These are phyloP conservation scores for Tinea pellionella DNA, from an alignment of 2,888 invertebrate species.

Conservation along the genomic window DNA sequence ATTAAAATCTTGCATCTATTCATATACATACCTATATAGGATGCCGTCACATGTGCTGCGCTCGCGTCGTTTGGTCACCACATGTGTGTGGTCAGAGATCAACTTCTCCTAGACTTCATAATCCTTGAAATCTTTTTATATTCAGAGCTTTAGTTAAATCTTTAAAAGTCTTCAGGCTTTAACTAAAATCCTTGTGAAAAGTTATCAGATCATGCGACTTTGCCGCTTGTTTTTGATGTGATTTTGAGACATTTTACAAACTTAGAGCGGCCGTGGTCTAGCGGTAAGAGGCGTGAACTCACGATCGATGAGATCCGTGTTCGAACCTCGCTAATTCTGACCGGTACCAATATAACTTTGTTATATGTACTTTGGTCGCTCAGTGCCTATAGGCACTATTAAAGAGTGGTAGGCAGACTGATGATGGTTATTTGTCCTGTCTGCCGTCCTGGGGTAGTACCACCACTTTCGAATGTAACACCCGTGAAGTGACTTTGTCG, in stretches of 20 bases:
- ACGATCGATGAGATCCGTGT: too few species aligned
- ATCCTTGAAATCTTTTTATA: neutral
- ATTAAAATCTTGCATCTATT: neutral
- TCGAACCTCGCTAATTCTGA: too few species aligned
- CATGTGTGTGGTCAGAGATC: conserved; percentile 11
- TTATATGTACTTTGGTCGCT: too few species aligned
- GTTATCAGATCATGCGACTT: neutral
- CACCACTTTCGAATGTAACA: too few species aligned
- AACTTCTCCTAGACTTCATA: neutral
- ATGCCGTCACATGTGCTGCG: neutral
- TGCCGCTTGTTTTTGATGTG: neutral
- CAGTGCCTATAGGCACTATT: too few species aligned
- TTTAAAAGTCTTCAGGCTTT: neutral
- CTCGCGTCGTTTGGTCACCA: conserved; percentile 4
- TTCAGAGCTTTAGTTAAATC: neutral
- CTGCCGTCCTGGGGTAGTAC: too few species aligned
- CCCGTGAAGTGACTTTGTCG: too few species aligned
- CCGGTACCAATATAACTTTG: too few species aligned
- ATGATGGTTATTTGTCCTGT: too few species aligned
- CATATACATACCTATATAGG: neutral
- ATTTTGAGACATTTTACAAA: neutral
- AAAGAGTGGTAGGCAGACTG: too few species aligned
- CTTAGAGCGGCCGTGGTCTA: too few species aligned
- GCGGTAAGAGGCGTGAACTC: too few species aligned
- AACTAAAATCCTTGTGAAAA: neutral